Percentiles rank a stretch among this genome's conserved stretches.
Conservation (phyloP, 2,113 vertebrate species). For the Protobothrops flavoviridis region DNA sequence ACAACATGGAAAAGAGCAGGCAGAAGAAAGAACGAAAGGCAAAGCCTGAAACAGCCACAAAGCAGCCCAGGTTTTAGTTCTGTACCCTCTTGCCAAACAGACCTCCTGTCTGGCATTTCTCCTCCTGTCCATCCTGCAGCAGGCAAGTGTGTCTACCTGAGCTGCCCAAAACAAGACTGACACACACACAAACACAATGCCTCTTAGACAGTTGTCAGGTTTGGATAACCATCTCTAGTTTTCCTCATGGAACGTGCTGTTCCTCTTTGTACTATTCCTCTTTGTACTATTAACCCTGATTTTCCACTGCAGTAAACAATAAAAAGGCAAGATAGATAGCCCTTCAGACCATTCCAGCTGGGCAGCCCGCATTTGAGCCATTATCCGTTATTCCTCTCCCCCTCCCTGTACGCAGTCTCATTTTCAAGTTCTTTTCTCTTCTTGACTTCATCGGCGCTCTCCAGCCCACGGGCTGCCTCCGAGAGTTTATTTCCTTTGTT, state of each 20-base stretch:
- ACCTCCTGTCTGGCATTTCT: not conserved
- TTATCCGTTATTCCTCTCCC: not conserved
- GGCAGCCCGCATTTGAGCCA: not conserved
- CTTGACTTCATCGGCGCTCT: not conserved
- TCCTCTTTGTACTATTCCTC: conserved; percentile 11
- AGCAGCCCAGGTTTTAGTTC: not conserved
- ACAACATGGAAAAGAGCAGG: not conserved
- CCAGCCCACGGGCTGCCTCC: not conserved
- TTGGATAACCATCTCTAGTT: conserved; percentile 46
- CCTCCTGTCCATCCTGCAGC: conserved; percentile 30
- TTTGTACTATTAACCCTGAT: conserved; percentile 48
- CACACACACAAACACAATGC: not conserved
- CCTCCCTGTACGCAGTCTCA: not conserved
- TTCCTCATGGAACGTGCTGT: conserved; percentile 39
- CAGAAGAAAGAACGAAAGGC: not conserved
- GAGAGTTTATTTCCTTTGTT: conserved; percentile 9
- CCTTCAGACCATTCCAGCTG: conserved; percentile 33
- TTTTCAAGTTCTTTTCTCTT: conserved; percentile 15
- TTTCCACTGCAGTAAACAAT: conserved; percentile 41
- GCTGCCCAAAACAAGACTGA: not conserved
- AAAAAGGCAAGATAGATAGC: conserved; percentile 27
- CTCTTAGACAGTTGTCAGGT: conserved; percentile 52
- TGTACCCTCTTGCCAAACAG: not conserved
- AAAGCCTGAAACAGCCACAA: not conserved
- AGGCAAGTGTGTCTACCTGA: conserved; percentile 39